A percentile compares a stretch with the other conserved stretches of the same genome.
Evolutionary conservation across 2,113 vertebrate genomes (phyloP).

Genomic region (Sylvilagus bachmani): DNA sequence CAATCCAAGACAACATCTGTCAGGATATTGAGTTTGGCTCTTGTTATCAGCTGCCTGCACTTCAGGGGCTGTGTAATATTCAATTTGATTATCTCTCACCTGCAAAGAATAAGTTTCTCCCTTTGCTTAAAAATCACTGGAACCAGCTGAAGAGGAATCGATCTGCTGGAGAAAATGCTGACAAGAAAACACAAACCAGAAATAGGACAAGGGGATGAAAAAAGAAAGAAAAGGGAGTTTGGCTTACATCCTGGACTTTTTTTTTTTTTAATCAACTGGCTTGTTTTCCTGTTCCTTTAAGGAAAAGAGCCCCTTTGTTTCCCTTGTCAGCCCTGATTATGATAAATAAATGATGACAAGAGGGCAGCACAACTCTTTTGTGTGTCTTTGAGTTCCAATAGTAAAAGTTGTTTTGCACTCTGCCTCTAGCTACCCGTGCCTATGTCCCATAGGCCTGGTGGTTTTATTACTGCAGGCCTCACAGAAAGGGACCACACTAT

Average conservation of each 20-base stretch:
- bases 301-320: constrained; percentile 58
- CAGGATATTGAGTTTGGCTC: constrained; percentile 89
- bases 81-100: constrained; percentile 90
- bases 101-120: constrained; percentile 87
- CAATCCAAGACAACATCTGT: constrained; percentile 89
- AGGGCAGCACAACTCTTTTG: not conserved
- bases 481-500: not conserved
- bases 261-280: constrained; percentile 19
- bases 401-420: not conserved
- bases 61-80: constrained; percentile 90
- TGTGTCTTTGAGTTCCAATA: constrained; percentile 40
- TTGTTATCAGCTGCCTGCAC: constrained; percentile 85
- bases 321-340: constrained; percentile 64
- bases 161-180: constrained; percentile 86
- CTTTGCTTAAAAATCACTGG: constrained; percentile 87
- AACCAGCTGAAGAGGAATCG: constrained; percentile 85
- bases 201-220: constrained; percentile 78
- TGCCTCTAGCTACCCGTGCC: not conserved
- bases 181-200: constrained; percentile 86
- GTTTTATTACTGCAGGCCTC: not conserved
- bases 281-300: constrained; percentile 41
- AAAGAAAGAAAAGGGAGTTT: constrained; percentile 79
- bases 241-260: constrained; percentile 69
- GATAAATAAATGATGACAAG: constrained; percentile 59
- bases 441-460: not conserved